These are phyloP conservation scores for Drosophila imparisetae DNA, from an alignment of 2,888 invertebrate genomes.

Conservation along the genomic window DNA sequence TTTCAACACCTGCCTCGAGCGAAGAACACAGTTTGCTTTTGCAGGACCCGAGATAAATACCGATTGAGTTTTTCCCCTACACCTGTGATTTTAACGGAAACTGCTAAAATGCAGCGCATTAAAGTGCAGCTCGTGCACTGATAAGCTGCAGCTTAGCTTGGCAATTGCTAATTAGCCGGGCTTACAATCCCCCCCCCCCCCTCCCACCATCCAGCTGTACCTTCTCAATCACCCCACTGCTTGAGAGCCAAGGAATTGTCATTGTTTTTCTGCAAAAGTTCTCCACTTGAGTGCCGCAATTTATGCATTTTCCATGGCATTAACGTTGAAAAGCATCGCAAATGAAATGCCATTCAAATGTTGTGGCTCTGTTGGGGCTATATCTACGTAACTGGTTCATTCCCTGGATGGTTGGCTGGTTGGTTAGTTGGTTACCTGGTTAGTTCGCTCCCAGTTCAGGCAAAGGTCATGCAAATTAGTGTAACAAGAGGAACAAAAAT, in stretches of 20 bases:
- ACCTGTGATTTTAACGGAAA: neutral
- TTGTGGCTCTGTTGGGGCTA: constrained; percentile 32
- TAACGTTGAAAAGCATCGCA: constrained; percentile 72
- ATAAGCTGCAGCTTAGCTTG: constrained; percentile 61
- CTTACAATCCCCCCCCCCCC: constrained; percentile 19
- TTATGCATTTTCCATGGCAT: constrained; percentile 77
- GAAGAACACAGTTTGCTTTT: neutral
- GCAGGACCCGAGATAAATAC: neutral
- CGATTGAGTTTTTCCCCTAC: constrained; percentile 10
- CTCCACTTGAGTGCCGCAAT: constrained; percentile 66
- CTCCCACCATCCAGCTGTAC: neutral
- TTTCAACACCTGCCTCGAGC: constrained; percentile 2
- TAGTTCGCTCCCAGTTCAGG: constrained; percentile 24
- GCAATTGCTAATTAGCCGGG: constrained; percentile 55
- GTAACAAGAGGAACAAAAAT: constrained; percentile 48
- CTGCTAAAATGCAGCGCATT: constrained; percentile 26
- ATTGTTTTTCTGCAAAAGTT: constrained; percentile 62
- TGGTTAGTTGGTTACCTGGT: constrained; percentile 68
- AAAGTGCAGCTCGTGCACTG: constrained; percentile 48
- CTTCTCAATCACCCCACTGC: neutral
- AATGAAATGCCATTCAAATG: constrained; percentile 75
- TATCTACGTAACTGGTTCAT: constrained; percentile 26
- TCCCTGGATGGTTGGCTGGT: constrained; percentile 20
- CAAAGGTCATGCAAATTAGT: constrained; percentile 77
- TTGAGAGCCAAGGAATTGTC: constrained; percentile 21